Evolutionary conservation across 2,113 vertebrate species (phyloP), one percentile per base, ranked within the genome.

Genomic region (Melanocharis versteri): DNA sequence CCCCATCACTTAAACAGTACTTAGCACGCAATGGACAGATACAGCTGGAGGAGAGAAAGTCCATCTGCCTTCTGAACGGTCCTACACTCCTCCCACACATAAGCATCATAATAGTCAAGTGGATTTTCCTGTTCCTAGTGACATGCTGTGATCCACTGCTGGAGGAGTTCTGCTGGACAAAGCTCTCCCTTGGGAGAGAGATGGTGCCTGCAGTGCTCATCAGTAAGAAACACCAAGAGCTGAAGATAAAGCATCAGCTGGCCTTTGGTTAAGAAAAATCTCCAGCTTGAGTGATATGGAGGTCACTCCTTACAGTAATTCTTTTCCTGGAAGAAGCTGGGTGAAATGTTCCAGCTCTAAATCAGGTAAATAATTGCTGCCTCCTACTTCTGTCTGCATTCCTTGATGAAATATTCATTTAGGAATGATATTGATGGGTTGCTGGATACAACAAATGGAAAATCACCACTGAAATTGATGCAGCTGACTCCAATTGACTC

Each of bases 331-430:
- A 91, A 88, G 58, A 80, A 54, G 58, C 60, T 85, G 86, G 11
- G 56, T 78, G 48, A 86, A 93, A 50, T 23, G 53, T 75, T 89
- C 72, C 64, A 96, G 60, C 60, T 93, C 48, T 75, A 89, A 78
- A 83, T 83, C 48, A 90, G 88, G 58, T 64, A 87, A 89, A 72
- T 79, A 87, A 90, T 66, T 64, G 53, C 83, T 78, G 40, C 75
- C 81, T 93, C 47, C 56, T 37, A 30, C 72, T 92, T 83, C 48
- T 58, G 16, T 31, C 51, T 84, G 54, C 54, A 23, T 90, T 93
- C 51, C 64, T 89, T 88, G 78, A 95, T 83, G 83, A 94, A 93
- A 84, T 87, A 69, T 88, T 84, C 26, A 91, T 91, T 94, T 88
- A 82, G 24, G 28, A 66, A 45, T 24, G 1, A 8, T 88, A 73